These are phyloP conservation scores for Harpalus rufipes DNA, from an alignment of 2,888 invertebrate species.

Conservation along the genomic window DNA sequence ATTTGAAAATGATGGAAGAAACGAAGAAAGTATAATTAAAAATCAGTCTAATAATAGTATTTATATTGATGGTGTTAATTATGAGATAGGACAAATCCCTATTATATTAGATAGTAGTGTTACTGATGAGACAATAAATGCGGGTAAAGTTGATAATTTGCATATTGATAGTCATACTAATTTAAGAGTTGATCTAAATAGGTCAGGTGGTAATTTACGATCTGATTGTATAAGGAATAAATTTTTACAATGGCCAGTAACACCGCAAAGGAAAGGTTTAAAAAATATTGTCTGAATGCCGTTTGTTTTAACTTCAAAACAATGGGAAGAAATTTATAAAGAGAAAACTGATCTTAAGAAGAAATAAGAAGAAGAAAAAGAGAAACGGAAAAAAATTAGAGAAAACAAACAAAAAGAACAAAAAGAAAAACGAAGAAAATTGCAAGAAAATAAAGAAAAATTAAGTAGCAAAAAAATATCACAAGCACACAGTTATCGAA, in stretches of 20 bases:
- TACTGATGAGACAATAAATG: too few species aligned
- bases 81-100: too few species aligned
- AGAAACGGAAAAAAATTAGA: background rate
- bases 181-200: too few species aligned
- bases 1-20: too few species aligned
- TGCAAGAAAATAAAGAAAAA: conserved; percentile 4
- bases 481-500: background rate
- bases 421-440: background rate
- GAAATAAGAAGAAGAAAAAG: conserved; percentile 7
- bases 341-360: conserved; percentile 9
- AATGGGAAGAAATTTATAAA: conserved; percentile 9
- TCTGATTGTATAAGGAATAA: conserved; percentile 1
- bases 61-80: too few species aligned
- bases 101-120: too few species aligned
- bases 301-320: conserved; percentile 9
- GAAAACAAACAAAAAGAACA: background rate
- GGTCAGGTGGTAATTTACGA: background rate
- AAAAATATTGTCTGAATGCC: background rate
- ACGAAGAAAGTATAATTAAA: too few species aligned
- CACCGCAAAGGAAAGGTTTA: background rate
- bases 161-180: too few species aligned
- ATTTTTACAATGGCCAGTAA: conserved; percentile 3
- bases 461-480: background rate
- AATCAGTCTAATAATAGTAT: too few species aligned
- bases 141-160: too few species aligned